Conservation (phyloP, 2,113 vertebrate genomes). For the Apeltes quadracus region DNA sequence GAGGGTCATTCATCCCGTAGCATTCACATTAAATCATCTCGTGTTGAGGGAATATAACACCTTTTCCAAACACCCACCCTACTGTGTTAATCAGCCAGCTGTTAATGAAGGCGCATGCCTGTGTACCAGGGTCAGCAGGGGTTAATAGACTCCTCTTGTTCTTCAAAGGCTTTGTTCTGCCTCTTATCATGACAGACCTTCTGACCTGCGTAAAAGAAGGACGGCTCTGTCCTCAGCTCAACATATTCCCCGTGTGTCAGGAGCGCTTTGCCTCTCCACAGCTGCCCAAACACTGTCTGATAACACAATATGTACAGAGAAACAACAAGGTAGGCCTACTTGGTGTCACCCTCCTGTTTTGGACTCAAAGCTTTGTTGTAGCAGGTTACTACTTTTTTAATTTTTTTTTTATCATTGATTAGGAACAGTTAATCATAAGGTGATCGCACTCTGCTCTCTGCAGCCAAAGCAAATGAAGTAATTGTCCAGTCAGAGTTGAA, state of each 20-base stretch:
- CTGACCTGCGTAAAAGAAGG: conserved; percentile 28
- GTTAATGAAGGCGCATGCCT: conserved; percentile 3
- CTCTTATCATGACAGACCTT: conserved; percentile 59
- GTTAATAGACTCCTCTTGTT: conserved; percentile 46
- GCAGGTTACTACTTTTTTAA: not conserved
- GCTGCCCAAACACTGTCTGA: conserved; percentile 53
- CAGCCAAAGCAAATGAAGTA: conserved; percentile 34
- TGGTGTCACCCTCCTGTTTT: not conserved
- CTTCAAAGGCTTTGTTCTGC: conserved; percentile 35
- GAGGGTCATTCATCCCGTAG: not conserved
- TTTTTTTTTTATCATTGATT: not conserved
- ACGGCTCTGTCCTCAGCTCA: conserved; percentile 52
- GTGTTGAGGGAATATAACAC: conserved; percentile 6
- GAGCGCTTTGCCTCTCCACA: conserved; percentile 37
- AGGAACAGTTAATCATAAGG: conserved; percentile 33
- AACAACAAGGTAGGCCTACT: not conserved
- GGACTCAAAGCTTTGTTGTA: not conserved
- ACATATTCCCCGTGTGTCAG: conserved; percentile 2
- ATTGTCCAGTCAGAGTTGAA: conserved; percentile 44
- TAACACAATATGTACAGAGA: not conserved
- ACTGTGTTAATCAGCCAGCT: conserved; percentile 13
- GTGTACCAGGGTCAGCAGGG: conserved; percentile 18
- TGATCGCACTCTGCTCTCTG: conserved; percentile 32
- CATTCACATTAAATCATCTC: not conserved
- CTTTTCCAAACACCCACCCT: not conserved